Evolutionary conservation across 2,888 invertebrate genomes (phyloP), one percentile per base, ranked within the genome.

Genomic region (Agrotis exclamationis): DNA sequence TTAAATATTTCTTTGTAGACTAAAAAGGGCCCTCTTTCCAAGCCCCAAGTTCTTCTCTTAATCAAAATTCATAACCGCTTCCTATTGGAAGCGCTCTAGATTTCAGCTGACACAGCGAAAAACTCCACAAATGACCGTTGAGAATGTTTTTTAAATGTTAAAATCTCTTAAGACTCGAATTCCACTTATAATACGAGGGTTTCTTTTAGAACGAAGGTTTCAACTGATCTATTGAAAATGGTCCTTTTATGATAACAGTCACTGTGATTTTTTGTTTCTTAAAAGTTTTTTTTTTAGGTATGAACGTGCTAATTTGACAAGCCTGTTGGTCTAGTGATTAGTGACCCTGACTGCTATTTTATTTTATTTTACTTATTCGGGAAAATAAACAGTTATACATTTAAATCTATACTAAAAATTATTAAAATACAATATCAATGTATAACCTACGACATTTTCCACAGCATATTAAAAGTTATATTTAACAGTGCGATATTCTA

Each of bases 31-130:
- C 28, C 39, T 48, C n/a, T 65, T 56, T 9, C 22, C n/a, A 14
- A 33, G 39, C 5, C 28, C 20, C 14, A 51, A 76, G 59, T 81
- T 70, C 62, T 39, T 39, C 50, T 48, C 51, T 69, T 76, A 53
- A 69, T 77, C 56, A 71, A 78, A 79, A 82, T 78, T 78, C 67
- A 82, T 54, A 72, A 72, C 53, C 64, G 2, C 22, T 64, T 82
- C 20, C 57, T 67, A 82, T 79, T 67, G 67, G 33, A 51, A 58
- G 14, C 54, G 67, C 47, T 72, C 57, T 47, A 77, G 63, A 70
- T 62, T 81, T 54, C n/a, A 24, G 67, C 67, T 72, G 73, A 78
- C 57, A 62, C 57, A 48, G 66, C 48, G 22, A 11, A 54, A 74
- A 58, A 50, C 53, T 50, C 48, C 44, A 58, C 28, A 3, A 65